Evolutionary conservation across 1,140 invertebrate species (phyloP).

Genomic region (Drosophila willistoni): DNA sequence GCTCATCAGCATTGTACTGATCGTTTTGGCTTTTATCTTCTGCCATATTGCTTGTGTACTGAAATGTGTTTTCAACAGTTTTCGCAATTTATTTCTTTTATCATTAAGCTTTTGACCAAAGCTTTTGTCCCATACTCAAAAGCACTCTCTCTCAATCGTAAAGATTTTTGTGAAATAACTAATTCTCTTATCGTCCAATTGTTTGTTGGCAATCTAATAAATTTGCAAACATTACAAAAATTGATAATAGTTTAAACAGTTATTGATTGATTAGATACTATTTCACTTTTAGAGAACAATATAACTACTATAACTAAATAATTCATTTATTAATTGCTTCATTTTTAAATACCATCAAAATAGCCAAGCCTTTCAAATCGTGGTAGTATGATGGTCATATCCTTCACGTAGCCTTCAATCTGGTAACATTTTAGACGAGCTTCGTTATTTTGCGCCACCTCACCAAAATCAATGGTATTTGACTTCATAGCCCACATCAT

Average conservation of each 20-base stretch:
- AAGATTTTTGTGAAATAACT: background rate
- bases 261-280: no score
- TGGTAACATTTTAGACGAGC: constrained; percentile 30
- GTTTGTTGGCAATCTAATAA: no score
- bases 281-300: no score
- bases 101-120: constrained; percentile 7
- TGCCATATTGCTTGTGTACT: constrained; percentile 12
- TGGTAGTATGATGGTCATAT: constrained; percentile 37
- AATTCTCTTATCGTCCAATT: no score
- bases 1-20: constrained; percentile 62
- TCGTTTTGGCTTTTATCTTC: constrained; percentile 4
- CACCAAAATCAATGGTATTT: constrained; percentile 14
- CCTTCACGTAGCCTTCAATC: constrained; percentile 24
- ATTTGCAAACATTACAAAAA: no score
- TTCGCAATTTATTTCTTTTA: background rate
- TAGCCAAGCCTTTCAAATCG: constrained; percentile 53
- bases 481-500: constrained; percentile 24
- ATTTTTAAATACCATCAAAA: constrained; percentile 30
- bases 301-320: no score
- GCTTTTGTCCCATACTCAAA: background rate
- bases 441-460: constrained; percentile 23
- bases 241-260: no score
- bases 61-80: constrained; percentile 14
- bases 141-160: background rate
- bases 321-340: no score